Base-by-base conservation (phyloP, 2,888 invertebrate genomes). In the Caenorhabditis zanzibari region DNA sequence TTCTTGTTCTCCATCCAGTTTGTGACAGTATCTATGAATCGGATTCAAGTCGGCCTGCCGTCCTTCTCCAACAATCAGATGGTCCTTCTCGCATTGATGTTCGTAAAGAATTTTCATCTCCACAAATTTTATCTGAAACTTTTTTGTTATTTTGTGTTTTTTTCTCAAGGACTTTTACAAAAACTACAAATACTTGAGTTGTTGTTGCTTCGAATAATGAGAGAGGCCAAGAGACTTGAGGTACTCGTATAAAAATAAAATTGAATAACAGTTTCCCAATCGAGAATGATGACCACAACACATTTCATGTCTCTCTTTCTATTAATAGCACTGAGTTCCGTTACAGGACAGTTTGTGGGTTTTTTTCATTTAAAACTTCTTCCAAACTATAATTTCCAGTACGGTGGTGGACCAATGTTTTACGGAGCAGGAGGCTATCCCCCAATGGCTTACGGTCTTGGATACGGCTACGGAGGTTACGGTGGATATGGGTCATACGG, bases 81-180 rank as follows among this genome's bases (percentile, higher is more conserved):
- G 75, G 58, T 88, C 88, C 7, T 77, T 61, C 9, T 75, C 61
- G 72, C 88, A 88, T n/a, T 88, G 86, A 32, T 86, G 81, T 47
- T 86, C 84, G 69, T 86, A 82, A 49, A 89, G 88, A n/a, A 91
- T 75, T 47, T 88, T 85, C 89, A 91, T 87, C 35, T 84, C 77
- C 26, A 77, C 77, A 52, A 90, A 71, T 61, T 86, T 85, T 22
- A 90, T 72, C 89, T 90, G 69, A 61, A 84, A 66, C 47, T 35
- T 68, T n/a, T 10, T 19, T n/a, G 14, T 47, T 47, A 16, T 10
- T 2, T 6, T n/a, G n/a, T 47, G n/a, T n/a, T 47, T 47, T 47
- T 47, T 47, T n/a, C 1, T 19, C 54, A 54, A 54, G 54, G 24
- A 26, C 26, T 12, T 14, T 22, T 44, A 59, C 32, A 35, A 5